Evolutionary conservation across 1,140 invertebrate genomes (phyloP), one percentile per base, ranked within the genome.

Genomic region (Formica selysi): DNA sequence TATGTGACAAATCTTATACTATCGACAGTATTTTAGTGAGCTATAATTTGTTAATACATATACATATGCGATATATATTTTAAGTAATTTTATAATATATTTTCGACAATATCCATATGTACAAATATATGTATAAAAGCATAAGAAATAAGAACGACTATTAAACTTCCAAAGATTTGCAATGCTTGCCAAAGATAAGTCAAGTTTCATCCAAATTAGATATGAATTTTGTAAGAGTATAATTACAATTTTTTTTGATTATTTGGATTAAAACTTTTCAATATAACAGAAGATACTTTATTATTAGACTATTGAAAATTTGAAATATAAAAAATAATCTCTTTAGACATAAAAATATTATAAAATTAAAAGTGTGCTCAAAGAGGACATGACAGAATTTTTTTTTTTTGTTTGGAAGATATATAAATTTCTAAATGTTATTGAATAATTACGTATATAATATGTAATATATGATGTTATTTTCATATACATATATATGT

Each of bases 281-380:
- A 44, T 83, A 44, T 59, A 83, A 83, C 68, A 61, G 5, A 61
- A 74, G 41, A n/a, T 59, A 41, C 6, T 48, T 48, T 7, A 22
- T 36, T 22, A 68, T 44, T 22, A 59, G 5, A 13, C 32, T 68
- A 36, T 61, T 61, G n/a, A 73, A 83, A 29, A 83, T 61, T 83
- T 62, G 41, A 83, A 48, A 83, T 74, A 74, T 48, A 81, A 71
- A 81, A 81, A 73, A 54, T 59, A 62, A 83, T 74, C 68, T 44
- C 19, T 16, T 61, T 13, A 73, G 29, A 73, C 79, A 48, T 83
- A 83, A 83, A 81, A 74, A 48, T 74, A 83, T 62, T 81, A 73
- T 74, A 83, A 81, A 81, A 38, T 83, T 73, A 83, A 83, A 74
- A 61, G 41, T 51, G 48, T 74, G 61, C 54, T 83, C 54, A 83